A percentile compares a stretch with the other conserved stretches of the same genome.
These are phyloP conservation scores for Idris sp. DNA, from an alignment of 1,140 invertebrate species.

Conservation along the genomic window DNA sequence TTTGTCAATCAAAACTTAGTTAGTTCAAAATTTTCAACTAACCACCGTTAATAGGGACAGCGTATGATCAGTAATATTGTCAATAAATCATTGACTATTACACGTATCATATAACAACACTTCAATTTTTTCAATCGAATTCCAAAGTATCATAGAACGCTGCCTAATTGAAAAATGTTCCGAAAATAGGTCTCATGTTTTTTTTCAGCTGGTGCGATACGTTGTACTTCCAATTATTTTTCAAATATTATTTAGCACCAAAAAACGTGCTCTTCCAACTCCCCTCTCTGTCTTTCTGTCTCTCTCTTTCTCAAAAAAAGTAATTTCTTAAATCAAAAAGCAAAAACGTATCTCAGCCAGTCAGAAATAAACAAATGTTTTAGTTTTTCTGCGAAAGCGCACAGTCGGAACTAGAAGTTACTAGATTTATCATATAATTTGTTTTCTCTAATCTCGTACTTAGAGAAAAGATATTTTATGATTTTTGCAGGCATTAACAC, in stretches of 20 bases:
- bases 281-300: background rate
- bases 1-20: no score
- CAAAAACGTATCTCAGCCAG: no score
- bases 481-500: constrained; percentile 60
- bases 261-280: constrained; percentile 31
- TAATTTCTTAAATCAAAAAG: no score
- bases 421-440: constrained; percentile 46
- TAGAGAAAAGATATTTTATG: constrained; percentile 63
- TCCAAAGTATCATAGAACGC: constrained; percentile 43
- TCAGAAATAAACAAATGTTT: no score
- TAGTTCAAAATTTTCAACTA: constrained; percentile 10
- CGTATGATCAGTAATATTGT: background rate
- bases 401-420: background rate
- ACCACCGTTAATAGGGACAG: constrained; percentile 4
- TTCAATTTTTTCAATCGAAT: constrained; percentile 15
- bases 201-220: constrained; percentile 15
- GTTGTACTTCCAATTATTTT: no score
- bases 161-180: constrained; percentile 59
- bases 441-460: constrained; percentile 60
- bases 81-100: constrained; percentile 12
- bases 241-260: no score
- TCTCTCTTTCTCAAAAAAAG: no score
- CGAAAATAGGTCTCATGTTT: constrained; percentile 12
- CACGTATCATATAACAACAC: constrained; percentile 22
- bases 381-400: constrained; percentile 27